Base-by-base conservation (phyloP, 2,797 vertebrate species). In the Malurus splendens region DNA sequence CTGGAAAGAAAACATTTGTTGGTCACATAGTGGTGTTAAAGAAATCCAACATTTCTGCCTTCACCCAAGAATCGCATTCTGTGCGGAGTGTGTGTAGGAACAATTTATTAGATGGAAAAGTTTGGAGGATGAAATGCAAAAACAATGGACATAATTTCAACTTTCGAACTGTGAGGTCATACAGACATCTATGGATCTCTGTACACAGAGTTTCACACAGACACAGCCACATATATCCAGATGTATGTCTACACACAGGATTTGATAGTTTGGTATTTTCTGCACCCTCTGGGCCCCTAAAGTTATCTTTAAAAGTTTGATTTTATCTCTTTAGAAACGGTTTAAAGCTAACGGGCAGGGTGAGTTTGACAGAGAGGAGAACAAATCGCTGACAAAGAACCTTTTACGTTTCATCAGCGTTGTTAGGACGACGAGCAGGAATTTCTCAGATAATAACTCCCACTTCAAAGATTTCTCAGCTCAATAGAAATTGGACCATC, bases 391-490 rank as follows among this genome's bases (percentile, higher is more conserved):
- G 97, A 99, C 98, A 99, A 99, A 98, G 98, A 98, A 97, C 98
- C 96, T 98, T 99, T 98, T 99, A 98, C 98, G 97, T 99, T 98
- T 99, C 98, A 98, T 98, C 98, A 98, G 97, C 98, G 98, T 99
- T 98, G 98, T 99, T 99, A 98, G 98, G 98, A 98, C 98, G 93
- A 99, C 98, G 97, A 95, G 97, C 95, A 98, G 98, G 98, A 99
- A 99, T 99, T 98, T 98, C 97, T 98, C 97, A 98, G 98, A 99
- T 99, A 99, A 98, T 98, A 99, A 98, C 97, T 97, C 98, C 95
- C 97, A 97, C 98, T 98, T 98, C 98, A 98, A 98, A 98, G 98
- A 97, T 97, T 97, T 97, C 96, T 97, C 96, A 97, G 97, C 98
- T 98, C 98, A 99, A 98, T 98, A 98, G 98, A 98, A 98, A 98